phyloP scores from a whole-genome alignment of 2,888 invertebrate genomes.

The Eledona agricola region DNA sequence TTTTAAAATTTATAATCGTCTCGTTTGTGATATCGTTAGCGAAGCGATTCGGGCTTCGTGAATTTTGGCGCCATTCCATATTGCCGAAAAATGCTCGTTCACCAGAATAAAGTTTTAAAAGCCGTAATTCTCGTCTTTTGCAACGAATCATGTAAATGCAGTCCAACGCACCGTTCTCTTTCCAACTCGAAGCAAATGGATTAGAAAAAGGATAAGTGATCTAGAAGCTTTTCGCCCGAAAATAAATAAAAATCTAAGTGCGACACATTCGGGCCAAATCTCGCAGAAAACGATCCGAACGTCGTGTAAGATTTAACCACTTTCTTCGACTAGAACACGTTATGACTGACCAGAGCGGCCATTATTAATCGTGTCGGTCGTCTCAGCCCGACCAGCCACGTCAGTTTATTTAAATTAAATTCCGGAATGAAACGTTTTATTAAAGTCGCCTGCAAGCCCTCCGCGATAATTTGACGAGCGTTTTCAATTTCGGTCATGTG shows the following conservation, averaged over 20 bases:
- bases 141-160: constrained; percentile 26
- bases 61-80: constrained; percentile 13
- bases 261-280: constrained; percentile 30
- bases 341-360: constrained; percentile 9
- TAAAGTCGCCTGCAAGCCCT: neutral
- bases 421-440: neutral
- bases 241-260: constrained; percentile 35
- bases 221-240: constrained; percentile 14
- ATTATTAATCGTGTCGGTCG: constrained; percentile 4
- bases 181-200: constrained; percentile 20
- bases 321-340: constrained; percentile 21
- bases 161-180: constrained; percentile 9
- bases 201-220: constrained; percentile 33
- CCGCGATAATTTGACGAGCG: constrained; percentile 5
- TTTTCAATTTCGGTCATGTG: constrained; percentile 4
- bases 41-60: no score
- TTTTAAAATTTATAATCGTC: no score
- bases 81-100: constrained; percentile 14
- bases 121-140: constrained; percentile 19
- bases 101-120: constrained; percentile 32
- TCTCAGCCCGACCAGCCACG: constrained; percentile 1
- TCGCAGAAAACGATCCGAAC: constrained; percentile 33
- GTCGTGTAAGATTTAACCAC: constrained; percentile 35
- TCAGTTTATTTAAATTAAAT: constrained; percentile 12
- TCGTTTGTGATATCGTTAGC: no score